Evolutionary conservation across 2,797 vertebrate genomes (phyloP).

Genomic region (Leucoraja ocellata): DNA sequence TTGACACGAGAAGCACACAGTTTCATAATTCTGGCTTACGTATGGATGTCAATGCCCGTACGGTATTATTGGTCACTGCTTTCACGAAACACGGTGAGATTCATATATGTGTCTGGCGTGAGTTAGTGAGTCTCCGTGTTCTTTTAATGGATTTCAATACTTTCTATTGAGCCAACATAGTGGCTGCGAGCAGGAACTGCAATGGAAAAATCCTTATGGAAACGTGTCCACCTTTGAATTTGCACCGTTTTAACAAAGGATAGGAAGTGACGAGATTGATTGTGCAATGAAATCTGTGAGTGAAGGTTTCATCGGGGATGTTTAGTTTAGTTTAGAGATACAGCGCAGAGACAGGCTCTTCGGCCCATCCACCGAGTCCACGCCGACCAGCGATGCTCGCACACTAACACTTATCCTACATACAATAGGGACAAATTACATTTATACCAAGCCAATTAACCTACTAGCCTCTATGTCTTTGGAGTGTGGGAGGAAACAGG

Average conservation of each 20-base stretch:
- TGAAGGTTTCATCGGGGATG: neutral
- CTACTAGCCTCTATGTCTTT: too few species aligned
- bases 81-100: neutral
- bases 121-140: neutral
- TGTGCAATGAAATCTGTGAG: neutral
- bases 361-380: too few species aligned
- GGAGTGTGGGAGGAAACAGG: too few species aligned
- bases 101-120: neutral
- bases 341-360: too few species aligned
- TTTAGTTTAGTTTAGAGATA: too few species aligned
- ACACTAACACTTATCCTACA: too few species aligned
- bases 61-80: neutral
- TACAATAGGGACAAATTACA: too few species aligned
- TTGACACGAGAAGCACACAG: neutral
- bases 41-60: neutral
- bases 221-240: too few species aligned
- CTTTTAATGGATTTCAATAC: neutral
- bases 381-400: too few species aligned
- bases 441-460: too few species aligned
- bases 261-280: neutral
- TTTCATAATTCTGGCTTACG: neutral
- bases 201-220: neutral
- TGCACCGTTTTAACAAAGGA: neutral
- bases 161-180: neutral
- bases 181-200: neutral